Base-by-base conservation (phyloP, 2,113 vertebrate genomes). In the Haemorhous mexicanus region DNA sequence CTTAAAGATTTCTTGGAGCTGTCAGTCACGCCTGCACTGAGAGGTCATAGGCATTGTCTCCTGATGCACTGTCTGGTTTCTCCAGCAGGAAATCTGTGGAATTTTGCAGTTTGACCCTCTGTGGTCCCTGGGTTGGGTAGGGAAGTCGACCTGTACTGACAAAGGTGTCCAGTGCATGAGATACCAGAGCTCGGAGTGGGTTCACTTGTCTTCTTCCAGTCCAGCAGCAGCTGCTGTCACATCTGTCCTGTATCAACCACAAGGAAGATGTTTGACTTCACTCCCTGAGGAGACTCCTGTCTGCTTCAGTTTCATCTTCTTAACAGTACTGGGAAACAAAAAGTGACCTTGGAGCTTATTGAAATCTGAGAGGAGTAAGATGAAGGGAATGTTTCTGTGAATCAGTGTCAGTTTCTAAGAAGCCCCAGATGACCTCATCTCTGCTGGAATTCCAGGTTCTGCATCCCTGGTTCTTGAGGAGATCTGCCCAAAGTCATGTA, bases 141-240 rank as follows among this genome's bases (percentile, higher is more conserved):
- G 53, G 55, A 70, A 4, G 52, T n/a, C 0, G 0, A 0, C 44
- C 46, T 66, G 13, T 23, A 0, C 22, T 73, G 30, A 24, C 28
- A 50, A 8, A 92, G 24, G 5, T 12, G 17, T 21, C 2, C 3
- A 10, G 16, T 46, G 39, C 0, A 0, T 24, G 37, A 23, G 33
- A 21, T 6, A 16, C 53, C 59, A 35, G 22, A 26, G 12, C 39
- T 59, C 6, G 0, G 19, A 43, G 49, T 8, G 44, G 17, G 3
- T 44, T 83, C 86, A 9, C 33, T 72, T 53, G 32, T 16, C 55
- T 64, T 68, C 59, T 58, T 68, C 30, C 55, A 73, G 33, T 44
- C 64, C 75, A 64, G 23, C 44, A 70, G 52, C 16, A 47, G 69
- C 76, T 74, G 18, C 41, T 86, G 49, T 74, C 77, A 77, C 33